phyloP scores from a whole-genome alignment of 2,888 invertebrate species.

The Chromoteleia sp. region DNA sequence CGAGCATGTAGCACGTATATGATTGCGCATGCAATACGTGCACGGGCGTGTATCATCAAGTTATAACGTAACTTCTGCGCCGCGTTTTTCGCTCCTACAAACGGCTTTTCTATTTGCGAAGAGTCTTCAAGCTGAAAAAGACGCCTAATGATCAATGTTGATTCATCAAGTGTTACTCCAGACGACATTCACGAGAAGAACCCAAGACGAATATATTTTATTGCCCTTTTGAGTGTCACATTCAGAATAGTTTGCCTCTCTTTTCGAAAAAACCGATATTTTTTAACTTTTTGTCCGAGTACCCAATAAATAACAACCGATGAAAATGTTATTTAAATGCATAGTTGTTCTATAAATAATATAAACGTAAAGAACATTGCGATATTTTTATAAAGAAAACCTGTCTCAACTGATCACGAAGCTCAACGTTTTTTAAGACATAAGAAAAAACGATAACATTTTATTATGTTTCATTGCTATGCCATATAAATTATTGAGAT shows the following conservation, averaged over 20 bases:
- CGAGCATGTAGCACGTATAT: slow-evolving; percentile 51
- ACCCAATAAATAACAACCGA: no score
- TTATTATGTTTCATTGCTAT: no score
- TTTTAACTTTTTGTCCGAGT: not conserved
- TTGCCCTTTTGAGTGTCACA: slow-evolving; percentile 5
- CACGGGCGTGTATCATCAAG: slow-evolving; percentile 44
- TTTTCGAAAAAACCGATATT: not conserved
- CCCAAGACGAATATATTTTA: slow-evolving; percentile 37
- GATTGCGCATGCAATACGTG: slow-evolving; percentile 59
- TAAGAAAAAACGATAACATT: no score
- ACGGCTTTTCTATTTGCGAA: slow-evolving; percentile 42
- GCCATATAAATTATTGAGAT: no score
- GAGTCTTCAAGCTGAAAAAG: slow-evolving; percentile 51
- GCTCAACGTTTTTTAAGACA: no score
- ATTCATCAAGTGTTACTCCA: slow-evolving; percentile 54
- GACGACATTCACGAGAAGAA: slow-evolving; percentile 17
- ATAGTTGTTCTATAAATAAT: no score
- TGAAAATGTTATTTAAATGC: no score
- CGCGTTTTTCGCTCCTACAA: slow-evolving; percentile 42
- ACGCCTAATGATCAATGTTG: slow-evolving; percentile 61
- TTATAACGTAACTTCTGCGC: slow-evolving; percentile 54
- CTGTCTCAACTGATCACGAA: no score
- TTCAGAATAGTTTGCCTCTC: slow-evolving; percentile 10
- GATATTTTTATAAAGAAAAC: no score
- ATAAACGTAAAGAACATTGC: no score